Conservation (phyloP, 2,888 invertebrate genomes). For the Catocala sponsa region DNA sequence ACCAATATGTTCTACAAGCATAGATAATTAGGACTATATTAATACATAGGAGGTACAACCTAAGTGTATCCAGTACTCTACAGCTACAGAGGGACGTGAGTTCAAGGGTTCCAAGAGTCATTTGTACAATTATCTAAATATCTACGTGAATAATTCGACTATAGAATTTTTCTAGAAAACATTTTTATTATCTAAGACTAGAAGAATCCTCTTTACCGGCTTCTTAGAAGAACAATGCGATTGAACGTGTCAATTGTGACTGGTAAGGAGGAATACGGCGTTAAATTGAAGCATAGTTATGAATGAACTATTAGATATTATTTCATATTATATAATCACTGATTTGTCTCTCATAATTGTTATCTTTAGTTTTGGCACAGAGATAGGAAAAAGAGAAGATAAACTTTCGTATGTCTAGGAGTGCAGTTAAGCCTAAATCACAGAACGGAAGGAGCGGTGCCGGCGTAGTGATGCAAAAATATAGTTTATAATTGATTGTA, state of each 20-base stretch:
- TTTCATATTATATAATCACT: slow-evolving; percentile 55
- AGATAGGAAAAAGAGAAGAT: slow-evolving; percentile 71
- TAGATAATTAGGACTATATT: slow-evolving; percentile 41
- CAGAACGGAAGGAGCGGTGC: slow-evolving; percentile 84
- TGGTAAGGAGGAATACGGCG: slow-evolving; percentile 31
- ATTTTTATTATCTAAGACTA: slow-evolving; percentile 65
- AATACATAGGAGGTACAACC: slow-evolving; percentile 50
- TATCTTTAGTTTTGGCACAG: slow-evolving; percentile 79
- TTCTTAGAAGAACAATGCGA: slow-evolving; percentile 23
- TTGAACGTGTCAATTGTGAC: slow-evolving; percentile 7
- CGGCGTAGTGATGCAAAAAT: slow-evolving; percentile 81
- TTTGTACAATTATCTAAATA: slow-evolving; percentile 80
- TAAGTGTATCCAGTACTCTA: slow-evolving; percentile 64
- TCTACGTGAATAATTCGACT: slow-evolving; percentile 63
- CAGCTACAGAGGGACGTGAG: slow-evolving; percentile 84
- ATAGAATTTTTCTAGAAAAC: slow-evolving; percentile 71
- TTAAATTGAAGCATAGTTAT: slow-evolving; percentile 42
- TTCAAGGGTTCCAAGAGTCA: slow-evolving; percentile 80
- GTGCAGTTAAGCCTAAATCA: slow-evolving; percentile 83
- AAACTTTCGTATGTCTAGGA: slow-evolving; percentile 64
- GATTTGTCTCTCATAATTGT: slow-evolving; percentile 62
- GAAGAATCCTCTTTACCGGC: slow-evolving; percentile 40
- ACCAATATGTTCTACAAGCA: slow-evolving; percentile 35
- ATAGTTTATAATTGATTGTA: slow-evolving; percentile 60
- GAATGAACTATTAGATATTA: slow-evolving; percentile 32